A percentile compares a stretch with the other conserved stretches of the same genome.
Evolutionary conservation across 1,140 invertebrate genomes (phyloP).

Genomic region (Lordiphosa clarofinis): DNA sequence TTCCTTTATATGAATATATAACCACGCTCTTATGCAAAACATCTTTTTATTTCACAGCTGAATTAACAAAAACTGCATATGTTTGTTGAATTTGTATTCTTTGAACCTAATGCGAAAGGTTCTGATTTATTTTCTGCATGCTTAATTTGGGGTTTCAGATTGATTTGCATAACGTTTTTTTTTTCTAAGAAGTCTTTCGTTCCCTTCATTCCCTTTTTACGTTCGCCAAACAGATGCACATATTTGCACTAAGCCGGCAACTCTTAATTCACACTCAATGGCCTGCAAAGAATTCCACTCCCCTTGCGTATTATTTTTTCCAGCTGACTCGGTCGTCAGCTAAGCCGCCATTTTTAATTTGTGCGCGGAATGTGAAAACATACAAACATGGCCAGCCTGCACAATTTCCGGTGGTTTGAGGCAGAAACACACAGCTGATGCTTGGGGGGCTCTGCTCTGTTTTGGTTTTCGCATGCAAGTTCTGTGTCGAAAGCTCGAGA

Average conservation of each 20-base stretch:
- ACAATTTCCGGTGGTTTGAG: constrained; percentile 42
- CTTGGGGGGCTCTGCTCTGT: constrained; percentile 8
- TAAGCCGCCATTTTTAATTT: constrained; percentile 45
- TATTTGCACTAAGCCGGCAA: constrained; percentile 47
- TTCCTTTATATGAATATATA: no score
- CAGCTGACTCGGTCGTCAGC: constrained; percentile 47
- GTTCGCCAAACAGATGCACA: constrained; percentile 10
- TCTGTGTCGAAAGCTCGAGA: constrained; percentile 5
- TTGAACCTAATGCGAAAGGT: no score
- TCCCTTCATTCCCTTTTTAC: not conserved
- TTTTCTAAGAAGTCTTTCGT: not conserved
- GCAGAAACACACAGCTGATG: constrained; percentile 31
- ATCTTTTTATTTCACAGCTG: no score
- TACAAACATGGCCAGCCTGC: constrained; percentile 33
- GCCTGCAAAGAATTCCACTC: constrained; percentile 32
- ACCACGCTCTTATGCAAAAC: no score
- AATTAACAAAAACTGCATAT: no score
- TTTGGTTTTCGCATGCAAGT: constrained; percentile 20
- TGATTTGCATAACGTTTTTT: no score
- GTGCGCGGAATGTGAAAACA: constrained; percentile 17
- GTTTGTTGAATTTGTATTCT: no score
- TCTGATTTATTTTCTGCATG: no score
- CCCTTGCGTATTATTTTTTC: constrained; percentile 54
- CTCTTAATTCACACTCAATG: constrained; percentile 63
- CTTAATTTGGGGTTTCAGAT: no score